A percentile compares a stretch with the other conserved stretches of the same genome.
Conservation (phyloP, 2,888 invertebrate species). For the Plusia festucae region DNA sequence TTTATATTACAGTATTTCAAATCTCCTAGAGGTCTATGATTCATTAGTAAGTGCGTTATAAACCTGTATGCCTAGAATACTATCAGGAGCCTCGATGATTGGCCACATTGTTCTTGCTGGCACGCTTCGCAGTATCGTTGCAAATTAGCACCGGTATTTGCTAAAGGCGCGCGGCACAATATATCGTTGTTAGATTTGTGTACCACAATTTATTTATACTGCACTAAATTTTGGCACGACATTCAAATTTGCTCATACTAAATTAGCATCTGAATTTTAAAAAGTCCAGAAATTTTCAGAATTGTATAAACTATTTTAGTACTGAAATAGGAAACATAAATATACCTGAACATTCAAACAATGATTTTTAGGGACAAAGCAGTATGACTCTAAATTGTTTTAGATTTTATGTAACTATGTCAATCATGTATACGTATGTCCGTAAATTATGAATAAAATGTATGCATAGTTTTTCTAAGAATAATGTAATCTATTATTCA, state of each 20-base stretch:
- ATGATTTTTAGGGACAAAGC: too few species aligned
- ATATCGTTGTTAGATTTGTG: neutral
- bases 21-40: slow-evolving; percentile 43
- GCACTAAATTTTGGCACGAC: neutral
- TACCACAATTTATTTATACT: slow-evolving; percentile 10
- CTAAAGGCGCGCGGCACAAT: neutral
- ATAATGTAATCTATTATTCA: too few species aligned
- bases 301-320: neutral
- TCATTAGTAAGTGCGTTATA: slow-evolving; percentile 35
- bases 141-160: slow-evolving; percentile 1
- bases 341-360: neutral
- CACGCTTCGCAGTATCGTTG: slow-evolving; percentile 13
- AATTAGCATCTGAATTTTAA: slow-evolving; percentile 9
- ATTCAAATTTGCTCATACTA: neutral
- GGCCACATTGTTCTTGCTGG: slow-evolving; percentile 33
- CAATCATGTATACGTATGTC: too few species aligned
- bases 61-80: slow-evolving; percentile 25
- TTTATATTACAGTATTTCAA: slow-evolving; percentile 40
- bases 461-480: too few species aligned
- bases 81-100: slow-evolving; percentile 38
- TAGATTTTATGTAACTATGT: too few species aligned
- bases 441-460: too few species aligned
- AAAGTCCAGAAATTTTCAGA: slow-evolving; percentile 8
- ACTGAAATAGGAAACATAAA: neutral
- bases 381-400: too few species aligned